These are phyloP conservation scores for Copidosoma aretas DNA, from an alignment of 2,888 invertebrate genomes.

Conservation along the genomic window DNA sequence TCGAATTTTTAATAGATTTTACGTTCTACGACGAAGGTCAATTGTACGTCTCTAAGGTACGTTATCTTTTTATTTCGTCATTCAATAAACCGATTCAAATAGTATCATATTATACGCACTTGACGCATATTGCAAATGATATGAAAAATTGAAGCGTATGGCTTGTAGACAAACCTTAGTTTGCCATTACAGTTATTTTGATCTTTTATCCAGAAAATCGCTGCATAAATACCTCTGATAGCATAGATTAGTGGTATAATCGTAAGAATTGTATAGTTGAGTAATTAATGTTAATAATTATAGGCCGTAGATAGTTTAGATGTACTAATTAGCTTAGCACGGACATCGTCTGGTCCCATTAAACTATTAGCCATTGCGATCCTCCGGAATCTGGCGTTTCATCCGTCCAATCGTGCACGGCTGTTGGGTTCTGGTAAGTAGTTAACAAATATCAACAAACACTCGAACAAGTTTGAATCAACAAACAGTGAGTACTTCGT, in stretches of 20 bases:
- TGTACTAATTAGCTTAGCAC: constrained; percentile 57
- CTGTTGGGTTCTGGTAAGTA: constrained; percentile 64
- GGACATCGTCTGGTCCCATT: constrained; percentile 49
- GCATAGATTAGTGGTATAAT: too few relatives aligned
- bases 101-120: too few relatives aligned
- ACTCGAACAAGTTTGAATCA: not conserved
- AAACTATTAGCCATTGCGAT: constrained; percentile 63
- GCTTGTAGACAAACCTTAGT: too few relatives aligned
- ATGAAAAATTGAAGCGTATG: too few relatives aligned
- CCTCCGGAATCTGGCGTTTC: constrained; percentile 67
- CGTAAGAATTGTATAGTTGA: too few relatives aligned
- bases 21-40: constrained; percentile 68
- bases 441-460: not conserved
- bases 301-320: constrained; percentile 57
- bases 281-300: constrained; percentile 5
- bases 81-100: too few relatives aligned
- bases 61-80: constrained; percentile 5
- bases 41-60: constrained; percentile 63
- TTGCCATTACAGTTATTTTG: too few relatives aligned
- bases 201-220: too few relatives aligned
- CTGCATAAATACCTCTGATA: too few relatives aligned
- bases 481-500: too few relatives aligned
- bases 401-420: constrained; percentile 65
- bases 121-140: too few relatives aligned
- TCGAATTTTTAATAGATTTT: constrained; percentile 65